Percentiles rank a stretch among this genome's conserved stretches.
Conservation (phyloP, 2,113 vertebrate species). For the Rattus rattus region DNA sequence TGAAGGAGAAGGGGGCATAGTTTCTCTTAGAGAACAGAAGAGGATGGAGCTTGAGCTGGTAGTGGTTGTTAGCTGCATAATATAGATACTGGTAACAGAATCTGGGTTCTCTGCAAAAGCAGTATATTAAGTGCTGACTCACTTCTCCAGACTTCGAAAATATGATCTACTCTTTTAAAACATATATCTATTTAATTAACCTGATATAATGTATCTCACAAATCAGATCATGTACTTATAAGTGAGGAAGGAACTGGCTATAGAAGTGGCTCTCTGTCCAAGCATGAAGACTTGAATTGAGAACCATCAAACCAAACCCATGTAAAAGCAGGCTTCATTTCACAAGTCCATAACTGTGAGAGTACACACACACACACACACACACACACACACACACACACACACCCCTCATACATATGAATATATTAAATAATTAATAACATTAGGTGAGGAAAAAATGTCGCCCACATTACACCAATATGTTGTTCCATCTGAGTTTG, state of each 20-base stretch:
- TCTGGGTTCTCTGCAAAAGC: background rate
- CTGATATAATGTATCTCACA: background rate
- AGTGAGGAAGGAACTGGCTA: background rate
- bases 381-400: background rate
- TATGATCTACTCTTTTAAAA: background rate
- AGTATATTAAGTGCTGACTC: background rate
- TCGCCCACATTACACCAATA: background rate
- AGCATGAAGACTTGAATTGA: background rate
- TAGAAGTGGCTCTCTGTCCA: background rate
- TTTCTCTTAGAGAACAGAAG: background rate
- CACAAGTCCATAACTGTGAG: background rate
- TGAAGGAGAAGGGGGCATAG: accelerated
- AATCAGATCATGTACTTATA: background rate
- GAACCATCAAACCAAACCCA: background rate
- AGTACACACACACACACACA: background rate
- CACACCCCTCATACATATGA: background rate
- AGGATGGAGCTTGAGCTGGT: too few relatives aligned
- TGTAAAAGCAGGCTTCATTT: background rate
- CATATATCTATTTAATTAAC: constrained; percentile 36
- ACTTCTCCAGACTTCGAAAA: background rate
- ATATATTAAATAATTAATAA: background rate
- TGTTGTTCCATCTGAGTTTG: constrained; percentile 50
- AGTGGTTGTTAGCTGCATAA: background rate
- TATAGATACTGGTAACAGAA: background rate
- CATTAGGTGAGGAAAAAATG: constrained; percentile 48